A percentile compares a stretch with the other conserved stretches of the same genome.
phyloP scores from a whole-genome alignment of 2,888 invertebrate genomes.

The Microplitis deprimator region DNA sequence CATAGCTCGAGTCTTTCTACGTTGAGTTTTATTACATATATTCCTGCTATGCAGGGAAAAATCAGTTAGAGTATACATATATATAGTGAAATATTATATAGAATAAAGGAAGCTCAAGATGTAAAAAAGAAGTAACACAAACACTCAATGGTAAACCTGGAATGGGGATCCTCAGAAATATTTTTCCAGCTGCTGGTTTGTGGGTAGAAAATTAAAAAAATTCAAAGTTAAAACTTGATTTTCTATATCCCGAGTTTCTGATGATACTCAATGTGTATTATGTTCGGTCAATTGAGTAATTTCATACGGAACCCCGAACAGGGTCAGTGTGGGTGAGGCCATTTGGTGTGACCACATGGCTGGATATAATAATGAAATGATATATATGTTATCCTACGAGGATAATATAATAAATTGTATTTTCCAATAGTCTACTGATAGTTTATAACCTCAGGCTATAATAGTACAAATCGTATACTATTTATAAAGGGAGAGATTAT shows the following conservation, averaged over 20 bases:
- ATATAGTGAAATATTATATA: background rate
- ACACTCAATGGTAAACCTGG: background rate
- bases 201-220: background rate
- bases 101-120: constrained; percentile 24
- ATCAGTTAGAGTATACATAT: too few relatives aligned
- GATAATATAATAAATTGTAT: background rate
- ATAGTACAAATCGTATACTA: too few relatives aligned
- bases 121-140: background rate
- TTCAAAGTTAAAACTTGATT: background rate
- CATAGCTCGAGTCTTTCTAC: constrained; percentile 34
- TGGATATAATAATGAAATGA: background rate
- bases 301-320: constrained; percentile 7
- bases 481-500: background rate
- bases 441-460: background rate
- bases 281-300: constrained; percentile 33
- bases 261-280: constrained; percentile 17
- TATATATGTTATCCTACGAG: background rate
- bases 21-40: too few relatives aligned
- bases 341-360: constrained; percentile 2
- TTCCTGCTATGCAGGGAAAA: too few relatives aligned
- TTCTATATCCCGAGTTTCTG: background rate
- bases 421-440: background rate
- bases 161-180: constrained; percentile 17
- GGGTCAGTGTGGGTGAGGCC: constrained; percentile 6
- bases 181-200: constrained; percentile 26